Base-by-base conservation (phyloP, 37 sponge, comb jelly and placozoan genomes). In the Eunapius fragilis region DNA sequence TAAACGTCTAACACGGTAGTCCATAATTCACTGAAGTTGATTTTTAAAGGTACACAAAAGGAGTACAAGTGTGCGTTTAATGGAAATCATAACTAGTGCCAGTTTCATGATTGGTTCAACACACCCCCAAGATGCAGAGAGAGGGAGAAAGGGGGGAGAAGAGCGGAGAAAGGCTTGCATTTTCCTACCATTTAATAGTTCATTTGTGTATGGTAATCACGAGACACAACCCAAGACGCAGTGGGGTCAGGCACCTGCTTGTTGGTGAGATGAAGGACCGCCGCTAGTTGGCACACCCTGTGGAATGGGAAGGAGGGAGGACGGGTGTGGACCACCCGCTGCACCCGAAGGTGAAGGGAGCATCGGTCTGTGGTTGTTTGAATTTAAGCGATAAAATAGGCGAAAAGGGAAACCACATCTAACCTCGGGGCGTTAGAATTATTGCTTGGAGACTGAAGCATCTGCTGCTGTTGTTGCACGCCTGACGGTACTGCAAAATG, bases 301-400 rank as follows among this genome's bases (percentile, higher is more conserved):
- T 67, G 33, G 68, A 67, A 67, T 80, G 80, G 80, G 80, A 80
- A 80, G 47, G 80, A 80, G 80, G 31, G 80, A 48, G 68, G 80
- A 67, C 31, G 69, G 80, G 68, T 32, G 32, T 2, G 80, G 10
- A 58, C 19, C 58, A 17, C 58, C 58, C 58, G 14, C 22, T 17
- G 58, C 58, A 58, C 58, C 58, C 58, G 58, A 58, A 58, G 58
- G 58, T 58, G 58, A 19, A 58, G 58, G 58, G 58, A 19, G 58
- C 58, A 58, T 58, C 58, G 58, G 58, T 58, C 58, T 58, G 58
- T 17, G 7, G 58, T 58, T 19, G 79, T 30, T 47, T 38, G 3
- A 47, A 25, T 37, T 27, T 37, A 76, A 31, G 76, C 27, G 76
- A 10, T 35, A n/a, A 76, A 35, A 37, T n/a, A 33, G 33, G 9